Evolutionary conservation across 1,140 invertebrate species (phyloP), one percentile per base, ranked within the genome.

Genomic region (Scaptomyza graminum): DNA sequence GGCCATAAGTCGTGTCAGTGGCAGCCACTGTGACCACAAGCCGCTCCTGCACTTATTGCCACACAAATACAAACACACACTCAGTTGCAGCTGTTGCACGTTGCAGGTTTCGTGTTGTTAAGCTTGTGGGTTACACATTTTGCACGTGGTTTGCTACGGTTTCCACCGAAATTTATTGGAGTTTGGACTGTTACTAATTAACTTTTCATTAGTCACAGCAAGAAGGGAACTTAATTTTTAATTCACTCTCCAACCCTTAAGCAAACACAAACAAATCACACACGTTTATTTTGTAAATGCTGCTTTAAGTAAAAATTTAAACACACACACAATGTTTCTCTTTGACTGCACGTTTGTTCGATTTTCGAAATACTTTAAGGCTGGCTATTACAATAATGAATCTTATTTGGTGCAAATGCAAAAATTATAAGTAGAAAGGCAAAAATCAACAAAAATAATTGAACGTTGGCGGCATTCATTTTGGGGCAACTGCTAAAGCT

Each of bases 371-470:
- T 87, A 87, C 82, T 87, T 88, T 88, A 88, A 63, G 78, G 83
- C 73, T 81, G 75, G 79, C 82, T 79, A 87, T 87, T 87, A 87
- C 87, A 87, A 88, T 87, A 87, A 87, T 87, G 82, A 75, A 87
- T 87, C 78, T 87, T 82, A 82, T 87, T 87, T 82, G 63, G 82
- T 69, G 68, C 43, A 78, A 71, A 71, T 62, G 64, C 69, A 57
- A 63, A 64, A 57, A 70, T 13, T 2, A 25, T 59, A 39, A 15
- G 34, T 47, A 50, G 60, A 12, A 18, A 34, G 34, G 52, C 51
- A 41, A 56, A 76, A 74, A 67, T 60, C 18, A 13, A 54, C 52
- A 54, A 55, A 34, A 60, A 55, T 49, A 63, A 75, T 46, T 62
- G 68, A 75, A 65, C 64, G 47, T 59, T 52, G 52, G 55, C 43